These are phyloP conservation scores for Siniperca chuatsi DNA, from an alignment of 2,113 vertebrate genomes.

Conservation along the genomic window DNA sequence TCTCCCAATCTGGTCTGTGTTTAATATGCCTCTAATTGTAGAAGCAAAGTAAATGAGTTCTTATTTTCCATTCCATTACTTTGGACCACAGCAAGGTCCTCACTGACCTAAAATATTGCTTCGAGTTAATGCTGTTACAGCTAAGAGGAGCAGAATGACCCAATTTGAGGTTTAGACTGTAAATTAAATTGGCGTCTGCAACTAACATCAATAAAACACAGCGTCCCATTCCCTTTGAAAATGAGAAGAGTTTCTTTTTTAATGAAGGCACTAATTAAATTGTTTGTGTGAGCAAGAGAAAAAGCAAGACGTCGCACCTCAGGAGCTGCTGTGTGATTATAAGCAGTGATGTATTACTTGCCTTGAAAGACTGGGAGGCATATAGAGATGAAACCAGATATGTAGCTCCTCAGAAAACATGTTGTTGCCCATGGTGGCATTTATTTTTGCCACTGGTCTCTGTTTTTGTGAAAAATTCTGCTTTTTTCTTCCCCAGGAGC, in stretches of 20 bases:
- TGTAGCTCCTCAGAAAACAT: neutral
- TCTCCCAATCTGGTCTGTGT: constrained; percentile 69
- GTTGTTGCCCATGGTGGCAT: neutral
- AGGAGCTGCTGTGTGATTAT: constrained; percentile 42
- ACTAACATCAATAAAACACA: constrained; percentile 80
- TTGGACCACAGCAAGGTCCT: constrained; percentile 80
- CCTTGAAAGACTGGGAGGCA: constrained; percentile 27
- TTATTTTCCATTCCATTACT: constrained; percentile 86
- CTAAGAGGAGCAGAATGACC: constrained; percentile 78
- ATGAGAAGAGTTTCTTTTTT: constrained; percentile 73
- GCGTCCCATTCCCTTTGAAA: constrained; percentile 77
- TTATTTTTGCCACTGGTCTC: neutral
- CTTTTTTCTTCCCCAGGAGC: constrained; percentile 81
- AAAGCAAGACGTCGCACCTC: constrained; percentile 17
- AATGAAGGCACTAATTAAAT: constrained; percentile 82
- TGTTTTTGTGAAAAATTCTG: constrained; percentile 23
- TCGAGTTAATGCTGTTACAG: constrained; percentile 65
- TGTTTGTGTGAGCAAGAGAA: constrained; percentile 56
- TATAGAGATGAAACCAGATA: constrained; percentile 35
- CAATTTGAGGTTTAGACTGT: constrained; percentile 86
- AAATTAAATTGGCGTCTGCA: constrained; percentile 86
- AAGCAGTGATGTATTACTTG: constrained; percentile 50
- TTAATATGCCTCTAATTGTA: constrained; percentile 84
- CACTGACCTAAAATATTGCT: constrained; percentile 66
- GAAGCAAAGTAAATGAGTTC: constrained; percentile 81